Evolutionary conservation across 37 sponge, comb jelly and placozoan species (phyloP).

Genomic region (Spongia lamella): DNA sequence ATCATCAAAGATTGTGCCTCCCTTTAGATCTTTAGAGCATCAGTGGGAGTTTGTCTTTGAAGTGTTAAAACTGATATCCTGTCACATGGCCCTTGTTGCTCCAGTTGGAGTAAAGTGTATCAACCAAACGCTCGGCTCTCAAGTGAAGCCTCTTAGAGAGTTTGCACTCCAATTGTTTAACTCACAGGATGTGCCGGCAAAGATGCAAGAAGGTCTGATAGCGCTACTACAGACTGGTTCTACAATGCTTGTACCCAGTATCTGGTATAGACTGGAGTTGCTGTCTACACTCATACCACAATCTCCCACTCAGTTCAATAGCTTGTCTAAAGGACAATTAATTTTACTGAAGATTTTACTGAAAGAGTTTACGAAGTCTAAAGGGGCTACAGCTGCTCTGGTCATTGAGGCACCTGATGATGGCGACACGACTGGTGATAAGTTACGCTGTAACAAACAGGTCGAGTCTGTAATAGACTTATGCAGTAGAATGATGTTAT

Average conservation of each 20-base stretch:
- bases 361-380: too few species aligned
- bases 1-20: constrained; percentile 14
- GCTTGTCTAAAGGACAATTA: constrained; percentile 83
- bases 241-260: constrained; percentile 76
- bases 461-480: too few species aligned
- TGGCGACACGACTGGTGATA: not conserved
- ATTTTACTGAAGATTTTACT: not conserved
- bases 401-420: too few species aligned
- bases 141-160: constrained; percentile 61
- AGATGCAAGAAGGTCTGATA: constrained; percentile 34
- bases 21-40: constrained; percentile 34
- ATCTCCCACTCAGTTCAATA: constrained; percentile 32
- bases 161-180: constrained; percentile 76
- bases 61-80: constrained; percentile 35
- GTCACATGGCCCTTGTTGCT: constrained; percentile 41
- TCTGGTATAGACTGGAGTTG: constrained; percentile 69
- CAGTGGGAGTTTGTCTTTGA: constrained; percentile 39
- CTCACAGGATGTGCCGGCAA: constrained; percentile 40
- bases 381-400: too few species aligned
- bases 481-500: too few species aligned
- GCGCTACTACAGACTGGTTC: constrained; percentile 66
- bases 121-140: constrained; percentile 53
- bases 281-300: constrained; percentile 68
- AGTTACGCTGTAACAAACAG: not conserved
- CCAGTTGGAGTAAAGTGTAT: constrained; percentile 48